These are phyloP conservation scores for Lepus timidus DNA, from an alignment of 2,113 vertebrate genomes.

Conservation along the genomic window DNA sequence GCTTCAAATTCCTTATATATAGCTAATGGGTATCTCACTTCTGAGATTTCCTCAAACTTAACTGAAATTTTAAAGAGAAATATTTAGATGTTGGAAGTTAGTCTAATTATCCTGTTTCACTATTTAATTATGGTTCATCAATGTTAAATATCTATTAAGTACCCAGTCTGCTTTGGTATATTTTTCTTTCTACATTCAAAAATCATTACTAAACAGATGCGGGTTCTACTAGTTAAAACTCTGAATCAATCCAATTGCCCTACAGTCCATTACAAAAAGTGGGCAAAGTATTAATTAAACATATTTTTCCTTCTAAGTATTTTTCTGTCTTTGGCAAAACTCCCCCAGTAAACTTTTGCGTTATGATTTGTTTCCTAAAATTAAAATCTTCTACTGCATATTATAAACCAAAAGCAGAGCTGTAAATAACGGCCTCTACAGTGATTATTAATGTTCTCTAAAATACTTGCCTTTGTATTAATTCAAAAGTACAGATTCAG, in stretches of 20 bases:
- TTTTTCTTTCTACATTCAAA: constrained; percentile 42
- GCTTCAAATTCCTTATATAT: constrained; percentile 2
- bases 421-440: constrained; percentile 59
- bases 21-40: constrained; percentile 49
- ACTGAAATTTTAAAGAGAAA: constrained; percentile 55
- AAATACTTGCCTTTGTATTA: not conserved
- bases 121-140: constrained; percentile 37
- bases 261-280: not conserved
- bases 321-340: constrained; percentile 30
- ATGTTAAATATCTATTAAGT: constrained; percentile 57
- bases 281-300: not conserved
- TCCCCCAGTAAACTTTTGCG: not conserved
- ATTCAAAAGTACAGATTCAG: constrained; percentile 34
- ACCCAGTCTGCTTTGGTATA: not conserved
- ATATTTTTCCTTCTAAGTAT: constrained; percentile 26
- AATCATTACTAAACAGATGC: constrained; percentile 57
- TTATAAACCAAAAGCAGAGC: constrained; percentile 65
- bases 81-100: constrained; percentile 34
- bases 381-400: constrained; percentile 49
- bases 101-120: constrained; percentile 32
- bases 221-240: constrained; percentile 33
- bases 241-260: not conserved
- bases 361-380: constrained; percentile 65
- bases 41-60: constrained; percentile 41
- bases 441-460: constrained; percentile 59